These are phyloP conservation scores for Antechinus flavipes DNA, from an alignment of 2,113 vertebrate genomes.

Conservation along the genomic window DNA sequence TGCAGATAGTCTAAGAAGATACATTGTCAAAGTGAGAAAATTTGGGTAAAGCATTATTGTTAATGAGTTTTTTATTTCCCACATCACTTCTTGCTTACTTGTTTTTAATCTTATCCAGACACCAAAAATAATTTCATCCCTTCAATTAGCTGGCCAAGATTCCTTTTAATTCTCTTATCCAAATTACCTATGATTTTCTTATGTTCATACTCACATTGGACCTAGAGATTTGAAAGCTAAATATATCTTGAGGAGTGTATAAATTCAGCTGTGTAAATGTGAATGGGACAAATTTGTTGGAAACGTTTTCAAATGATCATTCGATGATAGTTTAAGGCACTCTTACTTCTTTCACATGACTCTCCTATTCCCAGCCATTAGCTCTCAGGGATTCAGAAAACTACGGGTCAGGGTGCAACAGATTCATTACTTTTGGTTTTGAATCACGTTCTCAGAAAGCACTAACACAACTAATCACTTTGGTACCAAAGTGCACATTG, in stretches of 20 bases:
- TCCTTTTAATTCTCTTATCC: not conserved
- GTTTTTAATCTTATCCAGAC: not conserved
- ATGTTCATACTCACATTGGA: not conserved
- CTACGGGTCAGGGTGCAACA: not conserved
- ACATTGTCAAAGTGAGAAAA: not conserved
- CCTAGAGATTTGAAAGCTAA: not conserved
- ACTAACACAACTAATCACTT: not conserved
- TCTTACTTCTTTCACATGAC: not conserved
- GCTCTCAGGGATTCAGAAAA: not conserved
- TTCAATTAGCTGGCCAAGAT: not conserved
- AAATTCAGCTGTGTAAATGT: not conserved
- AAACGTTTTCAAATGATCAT: conserved; percentile 13
- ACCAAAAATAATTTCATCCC: not conserved
- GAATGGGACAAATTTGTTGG: not conserved
- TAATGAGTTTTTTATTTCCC: not conserved
- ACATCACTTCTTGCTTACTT: not conserved
- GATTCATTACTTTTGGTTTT: conserved; percentile 1
- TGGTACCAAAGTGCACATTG: conserved; percentile 42
- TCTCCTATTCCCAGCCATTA: not conserved
- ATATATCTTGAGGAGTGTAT: not conserved
- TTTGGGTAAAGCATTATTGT: not conserved
- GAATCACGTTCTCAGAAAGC: not conserved
- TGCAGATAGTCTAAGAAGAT: not conserved
- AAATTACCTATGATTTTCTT: not conserved
- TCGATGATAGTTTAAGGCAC: not conserved